Evolutionary conservation across 1,140 invertebrate species (phyloP).

Genomic region (Meloidogyne exigua): DNA sequence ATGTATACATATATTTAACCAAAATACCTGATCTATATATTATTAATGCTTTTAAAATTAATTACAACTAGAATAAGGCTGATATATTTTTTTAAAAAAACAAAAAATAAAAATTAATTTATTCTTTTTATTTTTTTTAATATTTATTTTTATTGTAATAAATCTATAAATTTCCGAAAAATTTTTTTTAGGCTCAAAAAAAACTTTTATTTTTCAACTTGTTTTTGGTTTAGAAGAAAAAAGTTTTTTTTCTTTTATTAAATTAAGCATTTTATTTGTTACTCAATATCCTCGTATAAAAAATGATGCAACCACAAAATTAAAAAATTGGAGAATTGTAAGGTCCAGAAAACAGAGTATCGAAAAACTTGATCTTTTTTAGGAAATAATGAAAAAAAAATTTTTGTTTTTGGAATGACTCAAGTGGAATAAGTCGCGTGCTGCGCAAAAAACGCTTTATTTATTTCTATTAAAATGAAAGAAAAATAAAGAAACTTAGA

Average conservation of each 20-base stretch:
- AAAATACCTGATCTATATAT: no score
- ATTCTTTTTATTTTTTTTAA: neutral
- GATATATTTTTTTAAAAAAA: no score
- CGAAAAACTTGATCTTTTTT: neutral
- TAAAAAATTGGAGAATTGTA: neutral
- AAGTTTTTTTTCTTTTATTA: neutral
- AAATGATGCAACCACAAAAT: neutral
- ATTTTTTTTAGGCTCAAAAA: no score
- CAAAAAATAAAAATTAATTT: no score
- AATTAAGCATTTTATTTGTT: neutral
- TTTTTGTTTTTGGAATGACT: neutral
- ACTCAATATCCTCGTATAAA: neutral
- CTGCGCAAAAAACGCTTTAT: neutral
- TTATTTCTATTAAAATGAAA: neutral
- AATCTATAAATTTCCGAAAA: neutral
- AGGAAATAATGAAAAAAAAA: neutral
- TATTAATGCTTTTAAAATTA: no score
- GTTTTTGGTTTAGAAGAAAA: neutral
- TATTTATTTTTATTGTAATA: neutral
- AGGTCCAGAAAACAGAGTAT: neutral
- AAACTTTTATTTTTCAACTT: neutral
- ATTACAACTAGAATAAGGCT: no score
- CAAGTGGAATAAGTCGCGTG: constrained; percentile 1
- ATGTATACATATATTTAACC: no score
- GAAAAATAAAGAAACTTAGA: no score